Evolutionary conservation across 2,797 vertebrate species (phyloP).

Genomic region (Sebastes dallii): DNA sequence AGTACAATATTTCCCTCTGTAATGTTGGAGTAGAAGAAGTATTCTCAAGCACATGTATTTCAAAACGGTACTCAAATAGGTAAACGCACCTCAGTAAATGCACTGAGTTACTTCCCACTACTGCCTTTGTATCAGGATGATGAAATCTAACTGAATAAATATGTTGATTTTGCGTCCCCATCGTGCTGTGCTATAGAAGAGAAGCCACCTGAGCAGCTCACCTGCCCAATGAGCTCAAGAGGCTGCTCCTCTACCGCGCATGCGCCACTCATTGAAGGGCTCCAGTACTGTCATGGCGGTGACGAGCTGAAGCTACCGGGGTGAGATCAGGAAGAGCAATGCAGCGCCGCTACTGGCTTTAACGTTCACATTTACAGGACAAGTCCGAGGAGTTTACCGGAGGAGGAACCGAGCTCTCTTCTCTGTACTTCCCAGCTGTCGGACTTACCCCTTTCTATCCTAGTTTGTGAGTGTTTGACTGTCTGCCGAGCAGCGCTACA

Average conservation of each 20-base stretch:
- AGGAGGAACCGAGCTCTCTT: slow-evolving; percentile 26
- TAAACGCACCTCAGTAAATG: too few species aligned
- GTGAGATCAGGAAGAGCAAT: slow-evolving; percentile 85
- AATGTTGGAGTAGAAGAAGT: too few species aligned
- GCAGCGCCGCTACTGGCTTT: slow-evolving; percentile 68
- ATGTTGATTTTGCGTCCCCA: not conserved
- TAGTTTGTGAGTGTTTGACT: slow-evolving; percentile 70
- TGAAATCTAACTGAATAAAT: not conserved
- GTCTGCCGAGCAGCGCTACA: slow-evolving; percentile 33
- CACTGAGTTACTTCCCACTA: not conserved
- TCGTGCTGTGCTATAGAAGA: not conserved
- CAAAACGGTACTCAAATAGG: too few species aligned
- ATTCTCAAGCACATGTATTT: too few species aligned
- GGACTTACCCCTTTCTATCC: slow-evolving; percentile 43
- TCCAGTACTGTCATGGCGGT: slow-evolving; percentile 94
- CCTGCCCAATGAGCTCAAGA: slow-evolving; percentile 70
- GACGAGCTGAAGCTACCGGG: slow-evolving; percentile 77
- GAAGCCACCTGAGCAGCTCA: slow-evolving; percentile 77
- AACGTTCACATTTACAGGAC: slow-evolving; percentile 53
- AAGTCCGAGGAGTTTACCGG: slow-evolving; percentile 53
- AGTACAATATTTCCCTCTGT: too few species aligned
- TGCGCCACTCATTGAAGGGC: slow-evolving; percentile 74
- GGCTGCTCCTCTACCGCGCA: slow-evolving; percentile 73
- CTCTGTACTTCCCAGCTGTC: slow-evolving; percentile 24
- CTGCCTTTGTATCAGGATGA: too few species aligned